A percentile compares a stretch with the other conserved stretches of the same genome.
phyloP scores from a whole-genome alignment of 2,113 vertebrate genomes.

The Potamarius usumacintae region DNA sequence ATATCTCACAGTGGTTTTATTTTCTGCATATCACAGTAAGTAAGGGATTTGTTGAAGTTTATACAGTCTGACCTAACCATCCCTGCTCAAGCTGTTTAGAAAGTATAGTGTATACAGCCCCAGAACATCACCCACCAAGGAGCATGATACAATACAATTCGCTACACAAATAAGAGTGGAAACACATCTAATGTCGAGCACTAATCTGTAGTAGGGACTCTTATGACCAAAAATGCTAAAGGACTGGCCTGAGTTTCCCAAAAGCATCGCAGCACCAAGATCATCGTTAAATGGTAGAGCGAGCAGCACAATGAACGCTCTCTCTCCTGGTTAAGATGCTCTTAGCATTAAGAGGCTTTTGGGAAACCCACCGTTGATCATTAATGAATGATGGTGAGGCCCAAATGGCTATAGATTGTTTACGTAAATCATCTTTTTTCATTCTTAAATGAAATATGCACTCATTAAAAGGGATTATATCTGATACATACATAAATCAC shows the following conservation, averaged over 20 bases:
- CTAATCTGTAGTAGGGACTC: not conserved
- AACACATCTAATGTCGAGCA: slow-evolving; percentile 5
- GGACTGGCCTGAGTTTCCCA: too few relatives aligned
- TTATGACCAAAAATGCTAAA: not conserved
- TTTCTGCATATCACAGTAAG: slow-evolving; percentile 22
- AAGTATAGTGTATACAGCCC: not conserved
- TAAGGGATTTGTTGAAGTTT: not conserved
- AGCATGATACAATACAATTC: not conserved
- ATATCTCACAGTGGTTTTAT: slow-evolving; percentile 37
- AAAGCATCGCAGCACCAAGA: too few relatives aligned
- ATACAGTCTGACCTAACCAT: not conserved
- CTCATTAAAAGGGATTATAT: not conserved
- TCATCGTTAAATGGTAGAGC: too few relatives aligned
- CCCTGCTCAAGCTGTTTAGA: not conserved
- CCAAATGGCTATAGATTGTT: not conserved
- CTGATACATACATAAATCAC: not conserved
- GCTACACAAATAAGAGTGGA: not conserved
- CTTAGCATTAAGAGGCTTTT: too few relatives aligned
- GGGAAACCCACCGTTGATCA: too few relatives aligned
- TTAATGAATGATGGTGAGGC: too few relatives aligned
- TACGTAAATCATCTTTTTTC: not conserved
- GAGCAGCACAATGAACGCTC: too few relatives aligned
- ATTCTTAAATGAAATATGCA: not conserved
- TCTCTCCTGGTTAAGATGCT: too few relatives aligned
- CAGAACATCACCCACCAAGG: not conserved